Evolutionary conservation across 2,113 vertebrate species (phyloP), one percentile per base, ranked within the genome.

Genomic region (Tetrax tetrax): DNA sequence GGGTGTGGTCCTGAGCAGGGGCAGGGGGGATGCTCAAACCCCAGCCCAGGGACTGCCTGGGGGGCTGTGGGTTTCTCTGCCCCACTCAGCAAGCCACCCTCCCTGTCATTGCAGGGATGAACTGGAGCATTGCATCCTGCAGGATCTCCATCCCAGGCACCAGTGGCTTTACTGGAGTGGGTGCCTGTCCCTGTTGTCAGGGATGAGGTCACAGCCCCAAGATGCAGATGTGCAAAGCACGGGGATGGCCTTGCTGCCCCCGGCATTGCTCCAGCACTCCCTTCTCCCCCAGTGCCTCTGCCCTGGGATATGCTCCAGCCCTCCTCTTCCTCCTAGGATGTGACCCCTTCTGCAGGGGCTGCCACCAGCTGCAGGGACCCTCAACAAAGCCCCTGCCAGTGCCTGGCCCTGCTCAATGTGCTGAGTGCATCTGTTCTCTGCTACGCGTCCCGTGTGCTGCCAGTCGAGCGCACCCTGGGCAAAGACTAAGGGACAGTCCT

Each of bases 11-110:
- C 74, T 83, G 68, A 76, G 76, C 33, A 15, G 18, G 19, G 41
- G 14, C 14, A 14, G 41, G 38, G 12, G 51, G 3, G 27, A 31
- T 77, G 45, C 29, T 61, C 33, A 51, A 41, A 51, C 35, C 50
- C 35, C 0, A 3, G 23, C 41, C 33, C 2, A 2, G 19, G 31
- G 28, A 50, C 72, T 87, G 38, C 59, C 1, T 56, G 35, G 19
- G 41, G 31, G 28, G 27, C 56, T 41, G 24, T 22, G n/a, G 17
- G 24, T 31, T 92, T 89, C 63, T 88, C 27, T 70, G 41, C 31
- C 47, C 23, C 21, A 5, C 45, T 56, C 12, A 47, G 61, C 50
- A 53, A 72, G 10, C 24, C 0, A 0, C 31, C 5, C 5, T 87
- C 33, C 16, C 13, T 57, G 29, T 61, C 1, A 0, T 35, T 41